phyloP scores from a whole-genome alignment of 2,797 vertebrate species.

The Cichlasoma orientale region DNA sequence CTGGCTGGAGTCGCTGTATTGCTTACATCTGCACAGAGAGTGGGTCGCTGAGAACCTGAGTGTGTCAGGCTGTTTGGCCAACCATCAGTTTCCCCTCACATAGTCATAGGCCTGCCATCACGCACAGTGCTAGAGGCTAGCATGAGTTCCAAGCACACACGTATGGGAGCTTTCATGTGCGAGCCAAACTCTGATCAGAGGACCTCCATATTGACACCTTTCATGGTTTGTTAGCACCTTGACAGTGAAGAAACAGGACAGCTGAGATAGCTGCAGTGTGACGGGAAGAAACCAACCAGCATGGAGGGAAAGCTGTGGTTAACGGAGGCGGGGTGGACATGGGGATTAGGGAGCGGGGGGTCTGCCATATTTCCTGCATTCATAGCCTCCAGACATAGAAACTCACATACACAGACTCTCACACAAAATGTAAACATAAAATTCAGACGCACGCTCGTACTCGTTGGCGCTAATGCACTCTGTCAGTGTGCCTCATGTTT shows the following conservation, averaged over 20 bases:
- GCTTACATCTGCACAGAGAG: conserved; percentile 68
- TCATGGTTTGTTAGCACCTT: conserved; percentile 73
- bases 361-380: conserved; percentile 46
- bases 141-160: conserved; percentile 35
- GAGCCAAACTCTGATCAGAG: conserved; percentile 69
- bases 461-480: conserved; percentile 42
- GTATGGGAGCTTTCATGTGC: conserved; percentile 64
- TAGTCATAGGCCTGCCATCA: conserved; percentile 59
- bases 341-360: conserved; percentile 33
- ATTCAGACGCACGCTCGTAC: conserved; percentile 21
- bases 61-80: conserved; percentile 62
- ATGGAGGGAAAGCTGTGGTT: conserved; percentile 32
- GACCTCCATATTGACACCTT: conserved; percentile 68
- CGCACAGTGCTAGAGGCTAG: conserved; percentile 37
- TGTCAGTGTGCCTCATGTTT: conserved; percentile 33
- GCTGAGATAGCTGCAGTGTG: conserved; percentile 58
- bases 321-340: conserved; percentile 24
- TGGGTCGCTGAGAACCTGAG: conserved; percentile 45
- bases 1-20: conserved; percentile 59
- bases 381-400: conserved; percentile 22
- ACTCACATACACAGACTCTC: conserved; percentile 14
- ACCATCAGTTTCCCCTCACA: conserved; percentile 51
- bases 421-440: conserved; percentile 32
- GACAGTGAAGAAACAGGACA: conserved; percentile 66
- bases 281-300: conserved; percentile 25